Evolutionary conservation across 1,140 invertebrate genomes (phyloP).

Genomic region (Drusus annulatus): DNA sequence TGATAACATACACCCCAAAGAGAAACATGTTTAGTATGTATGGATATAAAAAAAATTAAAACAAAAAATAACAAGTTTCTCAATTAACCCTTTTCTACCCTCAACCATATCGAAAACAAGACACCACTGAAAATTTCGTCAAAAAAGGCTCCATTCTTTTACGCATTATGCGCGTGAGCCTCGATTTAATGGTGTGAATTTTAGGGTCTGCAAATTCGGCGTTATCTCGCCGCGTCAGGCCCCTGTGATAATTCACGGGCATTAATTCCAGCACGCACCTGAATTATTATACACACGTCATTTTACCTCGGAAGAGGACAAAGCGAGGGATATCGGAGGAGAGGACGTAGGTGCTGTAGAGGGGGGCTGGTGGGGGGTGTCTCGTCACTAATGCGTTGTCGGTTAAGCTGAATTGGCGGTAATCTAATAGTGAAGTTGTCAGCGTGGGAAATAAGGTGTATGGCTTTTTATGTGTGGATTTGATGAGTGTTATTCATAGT

Average conservation of each 20-base stretch:
- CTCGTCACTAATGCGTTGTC: not conserved
- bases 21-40: no score
- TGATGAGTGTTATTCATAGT: no score
- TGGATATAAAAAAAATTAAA: no score
- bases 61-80: no score
- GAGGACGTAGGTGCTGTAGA: no score
- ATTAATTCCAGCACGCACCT: conserved; percentile 38
- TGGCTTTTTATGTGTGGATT: no score
- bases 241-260: conserved; percentile 31
- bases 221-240: conserved; percentile 35
- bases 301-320: not conserved
- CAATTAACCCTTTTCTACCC: no score
- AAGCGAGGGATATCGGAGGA: not conserved
- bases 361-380: no score
- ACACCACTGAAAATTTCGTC: not conserved
- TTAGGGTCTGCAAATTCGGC: conserved; percentile 34
- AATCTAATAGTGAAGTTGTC: no score
- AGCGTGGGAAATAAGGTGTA: no score
- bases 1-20: no score
- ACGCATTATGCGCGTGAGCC: not conserved
- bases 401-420: not conserved
- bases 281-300: conserved; percentile 35
- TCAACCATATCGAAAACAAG: no score
- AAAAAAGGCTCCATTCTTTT: not conserved
- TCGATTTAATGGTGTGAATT: conserved; percentile 30